phyloP scores from a whole-genome alignment of 2,888 invertebrate genomes.

The Tipula confusa region DNA sequence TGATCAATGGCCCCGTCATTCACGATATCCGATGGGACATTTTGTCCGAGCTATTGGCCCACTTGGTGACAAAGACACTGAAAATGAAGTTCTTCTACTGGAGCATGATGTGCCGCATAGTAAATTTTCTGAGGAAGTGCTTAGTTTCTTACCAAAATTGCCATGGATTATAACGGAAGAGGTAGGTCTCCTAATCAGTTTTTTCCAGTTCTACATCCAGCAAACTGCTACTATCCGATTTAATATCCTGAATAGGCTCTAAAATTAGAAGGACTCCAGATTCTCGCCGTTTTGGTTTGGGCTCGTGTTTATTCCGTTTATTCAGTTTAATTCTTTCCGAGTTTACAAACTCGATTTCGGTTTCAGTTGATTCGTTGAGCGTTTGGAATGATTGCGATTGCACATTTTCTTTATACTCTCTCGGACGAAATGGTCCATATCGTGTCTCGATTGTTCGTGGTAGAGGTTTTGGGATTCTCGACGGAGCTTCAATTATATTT shows the following conservation, averaged over 20 bases:
- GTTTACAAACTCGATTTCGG: background rate
- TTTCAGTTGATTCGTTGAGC: background rate
- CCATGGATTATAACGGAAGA: slow-evolving; percentile 86
- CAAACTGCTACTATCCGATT: background rate
- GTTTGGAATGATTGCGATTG: background rate
- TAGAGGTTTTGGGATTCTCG: background rate
- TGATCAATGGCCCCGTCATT: slow-evolving; percentile 93
- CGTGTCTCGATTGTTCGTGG: slow-evolving; percentile 27
- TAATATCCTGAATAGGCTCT: slow-evolving; percentile 32
- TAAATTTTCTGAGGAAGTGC: slow-evolving; percentile 89
- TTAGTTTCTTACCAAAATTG: slow-evolving; percentile 81
- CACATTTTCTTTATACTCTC: background rate
- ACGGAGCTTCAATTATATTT: background rate
- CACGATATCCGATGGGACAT: slow-evolving; percentile 91
- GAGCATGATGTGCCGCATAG: slow-evolving; percentile 98
- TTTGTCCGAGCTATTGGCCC: slow-evolving; percentile 90
- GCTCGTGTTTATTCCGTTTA: background rate
- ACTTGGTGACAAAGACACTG: slow-evolving; percentile 90
- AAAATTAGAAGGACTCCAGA: slow-evolving; percentile 33
- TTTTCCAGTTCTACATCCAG: background rate
- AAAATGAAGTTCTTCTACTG: slow-evolving; percentile 91
- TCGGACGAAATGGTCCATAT: background rate
- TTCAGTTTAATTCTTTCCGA: background rate
- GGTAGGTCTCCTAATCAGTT: slow-evolving; percentile 50
- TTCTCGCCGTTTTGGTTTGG: background rate